These are phyloP conservation scores for Chrysemys picta DNA, from an alignment of 2,113 vertebrate species.

Conservation along the genomic window DNA sequence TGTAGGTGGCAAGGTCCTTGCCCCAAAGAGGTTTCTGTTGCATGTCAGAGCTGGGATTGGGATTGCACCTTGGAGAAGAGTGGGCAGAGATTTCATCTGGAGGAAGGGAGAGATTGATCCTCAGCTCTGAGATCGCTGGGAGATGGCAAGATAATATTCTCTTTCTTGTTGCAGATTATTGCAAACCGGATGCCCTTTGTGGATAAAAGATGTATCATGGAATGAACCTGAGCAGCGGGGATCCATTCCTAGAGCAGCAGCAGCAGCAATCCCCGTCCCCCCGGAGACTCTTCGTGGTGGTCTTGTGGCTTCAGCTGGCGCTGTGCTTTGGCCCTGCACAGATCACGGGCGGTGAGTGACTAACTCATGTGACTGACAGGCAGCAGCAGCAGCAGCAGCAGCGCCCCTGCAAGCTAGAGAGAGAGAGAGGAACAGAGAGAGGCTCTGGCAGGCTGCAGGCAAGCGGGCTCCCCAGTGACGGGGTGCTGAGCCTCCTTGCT, in stretches of 20 bases:
- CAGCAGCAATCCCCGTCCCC: conserved; percentile 37
- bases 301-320: conserved; percentile 75
- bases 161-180: conserved; percentile 71
- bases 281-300: conserved; percentile 66
- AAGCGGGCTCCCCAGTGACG: background rate
- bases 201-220: conserved; percentile 84
- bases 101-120: background rate
- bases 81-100: background rate
- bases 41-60: background rate
- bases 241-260: conserved; percentile 66
- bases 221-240: conserved; percentile 76
- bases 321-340: conserved; percentile 77
- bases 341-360: conserved; percentile 80
- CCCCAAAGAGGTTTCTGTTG: background rate
- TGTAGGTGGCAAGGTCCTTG: background rate
- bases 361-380: background rate
- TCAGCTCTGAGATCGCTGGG: background rate
- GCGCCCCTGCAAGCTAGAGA: background rate
- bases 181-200: conserved; percentile 76
- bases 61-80: background rate
- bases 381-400: background rate
- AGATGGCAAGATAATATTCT: conserved; percentile 4
- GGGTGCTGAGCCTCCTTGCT: background rate
- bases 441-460: background rate
- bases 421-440: background rate